These are phyloP conservation scores for Cylloceria caligata DNA, from an alignment of 2,888 invertebrate species.

Conservation along the genomic window DNA sequence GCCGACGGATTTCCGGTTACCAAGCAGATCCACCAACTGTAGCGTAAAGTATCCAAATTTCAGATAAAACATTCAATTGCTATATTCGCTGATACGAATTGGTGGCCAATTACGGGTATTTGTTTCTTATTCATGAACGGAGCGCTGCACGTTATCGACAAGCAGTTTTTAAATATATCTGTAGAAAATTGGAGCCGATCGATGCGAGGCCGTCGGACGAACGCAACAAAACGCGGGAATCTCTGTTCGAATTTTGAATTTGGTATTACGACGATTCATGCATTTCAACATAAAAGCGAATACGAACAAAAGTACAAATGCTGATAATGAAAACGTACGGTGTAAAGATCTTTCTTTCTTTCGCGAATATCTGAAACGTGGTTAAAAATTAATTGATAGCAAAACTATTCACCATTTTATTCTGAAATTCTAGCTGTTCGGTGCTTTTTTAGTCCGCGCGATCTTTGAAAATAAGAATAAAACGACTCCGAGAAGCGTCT, in stretches of 20 bases:
- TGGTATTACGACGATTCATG: not conserved
- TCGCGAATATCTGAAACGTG: too few relatives aligned
- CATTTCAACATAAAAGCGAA: too few relatives aligned
- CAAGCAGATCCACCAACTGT: conserved; percentile 5
- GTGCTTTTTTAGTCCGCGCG: too few relatives aligned
- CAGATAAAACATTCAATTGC: not conserved
- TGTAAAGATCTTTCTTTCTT: too few relatives aligned
- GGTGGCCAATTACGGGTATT: not conserved
- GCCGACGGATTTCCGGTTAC: conserved; percentile 48
- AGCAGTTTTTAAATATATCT: not conserved
- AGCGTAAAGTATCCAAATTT: not conserved
- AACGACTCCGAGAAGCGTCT: not conserved
- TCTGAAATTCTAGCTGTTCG: too few relatives aligned
- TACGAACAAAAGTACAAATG: conserved; percentile 14
- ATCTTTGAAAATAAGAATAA: too few relatives aligned
- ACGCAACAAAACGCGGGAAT: not conserved
- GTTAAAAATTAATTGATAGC: too few relatives aligned
- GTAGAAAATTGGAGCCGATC: not conserved
- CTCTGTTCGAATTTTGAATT: not conserved
- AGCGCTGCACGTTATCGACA: not conserved
- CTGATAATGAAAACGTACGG: too few relatives aligned
- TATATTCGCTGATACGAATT: not conserved
- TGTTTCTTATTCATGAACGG: not conserved
- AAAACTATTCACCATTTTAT: too few relatives aligned
- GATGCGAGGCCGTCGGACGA: not conserved